Conservation (phyloP, 1,140 invertebrate species). For the Galleria mellonella region DNA sequence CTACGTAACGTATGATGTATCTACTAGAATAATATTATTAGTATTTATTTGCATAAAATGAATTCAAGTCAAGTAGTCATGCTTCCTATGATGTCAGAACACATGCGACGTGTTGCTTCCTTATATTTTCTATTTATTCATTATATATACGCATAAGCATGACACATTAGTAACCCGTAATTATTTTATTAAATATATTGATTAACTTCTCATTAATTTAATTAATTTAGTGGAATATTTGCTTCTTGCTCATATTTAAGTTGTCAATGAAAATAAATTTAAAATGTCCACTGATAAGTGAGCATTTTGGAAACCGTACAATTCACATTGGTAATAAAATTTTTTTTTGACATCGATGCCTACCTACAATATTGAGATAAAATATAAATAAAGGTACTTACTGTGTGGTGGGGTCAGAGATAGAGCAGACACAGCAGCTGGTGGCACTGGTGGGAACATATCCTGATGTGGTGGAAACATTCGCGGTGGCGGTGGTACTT, state of each 20-base stretch:
- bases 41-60: too few species aligned
- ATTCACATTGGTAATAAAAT: neutral
- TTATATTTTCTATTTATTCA: too few species aligned
- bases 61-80: too few species aligned
- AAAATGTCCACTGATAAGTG: neutral
- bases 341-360: neutral
- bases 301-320: neutral
- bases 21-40: too few species aligned
- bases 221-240: too few species aligned
- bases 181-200: neutral
- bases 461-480: conserved; percentile 76
- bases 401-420: conserved; percentile 86
- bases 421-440: conserved; percentile 81
- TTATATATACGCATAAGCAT: neutral
- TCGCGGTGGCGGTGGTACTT: conserved; percentile 59
- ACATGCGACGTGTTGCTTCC: conserved; percentile 4
- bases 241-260: too few species aligned
- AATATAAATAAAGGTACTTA: conserved; percentile 69
- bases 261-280: neutral
- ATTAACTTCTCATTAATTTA: too few species aligned
- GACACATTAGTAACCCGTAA: neutral
- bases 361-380: neutral
- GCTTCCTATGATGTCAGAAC: too few species aligned
- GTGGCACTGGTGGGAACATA: conserved; percentile 79
- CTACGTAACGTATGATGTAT: too few species aligned